Percentiles rank a stretch among this genome's conserved stretches.
These are phyloP conservation scores for Blomia tropicalis DNA, from an alignment of 2,888 invertebrate species.

Conservation along the genomic window DNA sequence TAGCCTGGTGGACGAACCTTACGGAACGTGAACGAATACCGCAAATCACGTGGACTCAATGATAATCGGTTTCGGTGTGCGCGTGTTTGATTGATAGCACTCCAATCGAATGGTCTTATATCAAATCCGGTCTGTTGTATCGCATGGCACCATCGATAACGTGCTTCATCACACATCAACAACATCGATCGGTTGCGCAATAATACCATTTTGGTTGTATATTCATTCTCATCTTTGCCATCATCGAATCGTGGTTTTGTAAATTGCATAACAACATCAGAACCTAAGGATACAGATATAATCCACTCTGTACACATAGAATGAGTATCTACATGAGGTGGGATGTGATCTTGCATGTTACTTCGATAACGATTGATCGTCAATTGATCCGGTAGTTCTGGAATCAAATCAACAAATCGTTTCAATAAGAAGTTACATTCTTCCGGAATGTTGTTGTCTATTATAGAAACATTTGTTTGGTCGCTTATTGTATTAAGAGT, in stretches of 20 bases:
- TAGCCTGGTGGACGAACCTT: not conserved
- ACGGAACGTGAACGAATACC: slow-evolving; percentile 10
- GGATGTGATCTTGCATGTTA: slow-evolving; percentile 2
- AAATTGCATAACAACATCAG: slow-evolving; percentile 10
- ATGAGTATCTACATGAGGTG: slow-evolving; percentile 15
- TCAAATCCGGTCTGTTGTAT: slow-evolving; percentile 2
- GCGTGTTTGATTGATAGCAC: not conserved
- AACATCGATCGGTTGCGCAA: slow-evolving; percentile 3
- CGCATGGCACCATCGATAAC: slow-evolving; percentile 16
- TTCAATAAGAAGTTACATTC: not conserved
- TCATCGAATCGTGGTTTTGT: not conserved
- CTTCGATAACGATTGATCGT: slow-evolving; percentile 9
- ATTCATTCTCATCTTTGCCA: not conserved
- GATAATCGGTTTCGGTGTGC: not conserved
- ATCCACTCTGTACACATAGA: slow-evolving; percentile 18
- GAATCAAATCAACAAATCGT: not conserved
- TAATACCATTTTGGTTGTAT: not conserved
- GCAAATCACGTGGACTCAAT: not conserved
- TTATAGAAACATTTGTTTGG: not conserved
- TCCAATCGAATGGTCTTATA: slow-evolving; percentile 28
- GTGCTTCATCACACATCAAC: not conserved
- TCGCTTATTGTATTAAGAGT: not conserved
- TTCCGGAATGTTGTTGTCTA: not conserved
- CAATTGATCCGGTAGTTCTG: slow-evolving; percentile 17
- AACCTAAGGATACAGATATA: slow-evolving; percentile 2